Conservation (phyloP, 2,888 invertebrate species). For the Lepidocyrtoides sp. region DNA sequence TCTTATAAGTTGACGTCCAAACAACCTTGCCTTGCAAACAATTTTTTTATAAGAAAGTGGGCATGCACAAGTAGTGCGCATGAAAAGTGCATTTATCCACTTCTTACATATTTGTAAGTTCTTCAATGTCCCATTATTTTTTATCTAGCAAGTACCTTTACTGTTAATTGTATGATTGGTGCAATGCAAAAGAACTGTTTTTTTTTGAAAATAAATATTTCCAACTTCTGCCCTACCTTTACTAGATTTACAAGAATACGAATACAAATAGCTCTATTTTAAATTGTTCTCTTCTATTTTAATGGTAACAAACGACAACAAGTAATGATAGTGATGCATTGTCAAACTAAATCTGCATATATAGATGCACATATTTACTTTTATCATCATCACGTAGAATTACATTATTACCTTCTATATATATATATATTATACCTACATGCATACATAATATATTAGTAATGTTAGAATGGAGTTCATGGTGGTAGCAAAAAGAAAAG, state of each 20-base stretch:
- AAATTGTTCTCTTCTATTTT: constrained; percentile 27
- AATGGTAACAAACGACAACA: background rate
- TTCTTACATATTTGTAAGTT: background rate
- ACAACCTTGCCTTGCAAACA: constrained; percentile 5
- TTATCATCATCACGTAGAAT: too few relatives aligned
- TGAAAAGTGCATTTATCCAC: background rate
- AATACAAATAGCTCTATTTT: constrained; percentile 7
- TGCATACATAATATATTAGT: too few relatives aligned
- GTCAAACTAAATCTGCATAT: background rate
- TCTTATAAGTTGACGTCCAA: background rate
- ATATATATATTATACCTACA: too few relatives aligned
- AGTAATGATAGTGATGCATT: constrained; percentile 11
- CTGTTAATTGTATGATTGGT: constrained; percentile 13
- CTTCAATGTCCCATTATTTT: constrained; percentile 11
- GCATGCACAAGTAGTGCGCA: background rate
- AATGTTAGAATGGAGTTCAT: constrained; percentile 43
- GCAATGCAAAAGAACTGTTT: constrained; percentile 26
- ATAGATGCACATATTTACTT: background rate
- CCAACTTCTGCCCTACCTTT: constrained; percentile 29
- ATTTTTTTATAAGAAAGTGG: background rate
- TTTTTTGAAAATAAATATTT: background rate
- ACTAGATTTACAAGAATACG: constrained; percentile 7
- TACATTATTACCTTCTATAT: too few relatives aligned
- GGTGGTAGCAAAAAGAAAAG: constrained; percentile 29
- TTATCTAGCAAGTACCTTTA: background rate